Conservation (phyloP, 2,888 invertebrate species). For the Orthonevra nobilis region DNA sequence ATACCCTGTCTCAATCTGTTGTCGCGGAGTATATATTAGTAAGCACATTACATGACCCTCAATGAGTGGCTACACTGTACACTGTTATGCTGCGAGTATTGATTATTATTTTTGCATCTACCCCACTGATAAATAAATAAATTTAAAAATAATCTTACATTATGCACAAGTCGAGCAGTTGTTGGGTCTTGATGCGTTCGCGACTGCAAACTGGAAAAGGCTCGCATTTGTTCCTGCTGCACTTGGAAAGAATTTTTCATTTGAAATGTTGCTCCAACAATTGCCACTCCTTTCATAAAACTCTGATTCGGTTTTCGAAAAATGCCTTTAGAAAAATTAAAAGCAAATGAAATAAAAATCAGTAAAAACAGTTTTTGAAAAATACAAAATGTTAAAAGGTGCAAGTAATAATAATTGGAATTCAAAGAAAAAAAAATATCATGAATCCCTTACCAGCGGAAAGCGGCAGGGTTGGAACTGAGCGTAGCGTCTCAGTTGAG, state of each 20-base stretch:
- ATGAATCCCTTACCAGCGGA: constrained; percentile 44
- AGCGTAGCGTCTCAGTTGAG: constrained; percentile 22
- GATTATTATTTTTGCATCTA: no score
- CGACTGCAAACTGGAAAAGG: constrained; percentile 32
- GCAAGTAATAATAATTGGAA: no score
- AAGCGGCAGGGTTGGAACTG: constrained; percentile 31
- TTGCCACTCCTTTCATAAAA: constrained; percentile 50
- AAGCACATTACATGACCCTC: no score
- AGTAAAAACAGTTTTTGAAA: no score
- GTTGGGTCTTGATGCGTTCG: constrained; percentile 16
- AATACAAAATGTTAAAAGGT: no score
- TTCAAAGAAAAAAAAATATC: not conserved
- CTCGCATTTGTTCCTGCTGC: constrained; percentile 42
- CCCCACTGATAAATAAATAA: not conserved
- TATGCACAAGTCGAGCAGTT: constrained; percentile 45
- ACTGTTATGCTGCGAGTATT: no score
- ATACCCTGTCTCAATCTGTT: no score
- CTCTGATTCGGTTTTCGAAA: constrained; percentile 44
- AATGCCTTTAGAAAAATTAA: constrained; percentile 13
- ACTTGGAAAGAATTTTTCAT: constrained; percentile 37
- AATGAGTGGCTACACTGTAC: no score
- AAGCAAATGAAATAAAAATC: not conserved
- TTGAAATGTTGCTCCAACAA: constrained; percentile 52
- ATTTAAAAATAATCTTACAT: constrained; percentile 37
- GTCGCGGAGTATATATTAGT: no score